phyloP scores from a whole-genome alignment of 2,113 vertebrate genomes.

The Nothoprocta perdicaria region DNA sequence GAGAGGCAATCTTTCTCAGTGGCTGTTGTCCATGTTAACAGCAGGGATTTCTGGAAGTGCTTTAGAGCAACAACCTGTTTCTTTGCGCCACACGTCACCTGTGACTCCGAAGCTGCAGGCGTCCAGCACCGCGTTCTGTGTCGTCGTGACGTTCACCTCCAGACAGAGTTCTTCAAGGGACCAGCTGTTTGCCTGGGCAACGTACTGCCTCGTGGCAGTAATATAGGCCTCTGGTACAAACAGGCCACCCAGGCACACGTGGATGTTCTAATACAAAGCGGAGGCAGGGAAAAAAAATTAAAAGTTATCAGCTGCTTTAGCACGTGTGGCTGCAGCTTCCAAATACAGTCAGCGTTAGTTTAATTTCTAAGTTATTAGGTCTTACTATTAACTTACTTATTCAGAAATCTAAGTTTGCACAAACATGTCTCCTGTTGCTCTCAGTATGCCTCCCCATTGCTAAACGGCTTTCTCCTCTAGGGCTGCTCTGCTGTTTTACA shows the following conservation, averaged over 20 bases:
- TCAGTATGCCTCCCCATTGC: neutral
- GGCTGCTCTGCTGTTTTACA: neutral
- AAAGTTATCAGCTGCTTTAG: neutral
- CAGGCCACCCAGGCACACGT: slow-evolving; percentile 92
- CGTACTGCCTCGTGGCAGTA: slow-evolving; percentile 95
- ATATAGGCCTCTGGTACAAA: slow-evolving; percentile 98
- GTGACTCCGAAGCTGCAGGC: slow-evolving; percentile 98
- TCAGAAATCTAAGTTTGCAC: neutral
- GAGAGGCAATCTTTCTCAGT: neutral
- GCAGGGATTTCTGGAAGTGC: neutral
- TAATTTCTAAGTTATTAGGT: too few relatives aligned
- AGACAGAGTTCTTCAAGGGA: slow-evolving; percentile 96
- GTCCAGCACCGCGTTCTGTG: slow-evolving; percentile 86
- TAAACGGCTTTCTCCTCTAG: neutral
- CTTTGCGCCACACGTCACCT: slow-evolving; percentile 73
- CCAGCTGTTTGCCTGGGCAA: slow-evolving; percentile 98
- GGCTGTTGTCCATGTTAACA: neutral
- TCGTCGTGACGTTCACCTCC: slow-evolving; percentile 92
- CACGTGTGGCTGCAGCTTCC: neutral
- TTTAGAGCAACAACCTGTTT: neutral
- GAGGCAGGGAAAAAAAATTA: neutral
- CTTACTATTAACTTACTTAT: neutral
- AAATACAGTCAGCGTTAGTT: too few relatives aligned
- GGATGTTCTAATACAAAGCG: slow-evolving; percentile 86
- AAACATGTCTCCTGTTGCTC: neutral